Evolutionary conservation across 2,797 vertebrate species (phyloP).

Genomic region (Psittacula echo): DNA sequence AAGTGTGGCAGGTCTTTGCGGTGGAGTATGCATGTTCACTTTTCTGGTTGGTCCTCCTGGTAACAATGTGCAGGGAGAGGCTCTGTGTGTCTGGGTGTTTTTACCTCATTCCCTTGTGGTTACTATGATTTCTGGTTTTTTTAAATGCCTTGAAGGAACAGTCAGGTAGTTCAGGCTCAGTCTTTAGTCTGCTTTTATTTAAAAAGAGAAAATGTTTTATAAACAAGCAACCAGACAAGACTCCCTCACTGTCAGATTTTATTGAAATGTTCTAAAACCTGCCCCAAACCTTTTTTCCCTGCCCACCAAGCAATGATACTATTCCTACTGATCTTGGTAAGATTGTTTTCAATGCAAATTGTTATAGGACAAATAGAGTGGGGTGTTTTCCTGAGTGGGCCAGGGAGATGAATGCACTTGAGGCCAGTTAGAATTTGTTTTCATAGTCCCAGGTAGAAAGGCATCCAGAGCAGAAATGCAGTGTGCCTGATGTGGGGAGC

Average conservation of each 20-base stretch:
- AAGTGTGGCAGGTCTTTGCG: neutral
- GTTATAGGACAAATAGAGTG: neutral
- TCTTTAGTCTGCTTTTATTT: neutral
- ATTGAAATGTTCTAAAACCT: neutral
- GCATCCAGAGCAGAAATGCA: neutral
- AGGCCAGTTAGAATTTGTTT: neutral
- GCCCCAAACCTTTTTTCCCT: neutral
- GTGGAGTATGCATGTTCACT: neutral
- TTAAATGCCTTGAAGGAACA: neutral
- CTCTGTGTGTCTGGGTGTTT: neutral
- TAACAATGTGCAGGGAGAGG: neutral
- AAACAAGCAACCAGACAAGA: neutral
- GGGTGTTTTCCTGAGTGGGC: too few relatives aligned
- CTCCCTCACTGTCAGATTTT: neutral
- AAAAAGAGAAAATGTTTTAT: neutral
- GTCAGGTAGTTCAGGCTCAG: neutral
- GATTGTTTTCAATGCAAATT: neutral
- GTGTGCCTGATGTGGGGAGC: fast-evolving
- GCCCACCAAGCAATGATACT: neutral
- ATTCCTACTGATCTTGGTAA: neutral
- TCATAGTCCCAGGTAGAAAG: neutral
- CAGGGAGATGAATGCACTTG: neutral
- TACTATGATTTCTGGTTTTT: neutral
- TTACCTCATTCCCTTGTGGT: neutral
- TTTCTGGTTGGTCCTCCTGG: neutral